Conservation (phyloP, 1,140 invertebrate species). For the Scaptomyza pallida region DNA sequence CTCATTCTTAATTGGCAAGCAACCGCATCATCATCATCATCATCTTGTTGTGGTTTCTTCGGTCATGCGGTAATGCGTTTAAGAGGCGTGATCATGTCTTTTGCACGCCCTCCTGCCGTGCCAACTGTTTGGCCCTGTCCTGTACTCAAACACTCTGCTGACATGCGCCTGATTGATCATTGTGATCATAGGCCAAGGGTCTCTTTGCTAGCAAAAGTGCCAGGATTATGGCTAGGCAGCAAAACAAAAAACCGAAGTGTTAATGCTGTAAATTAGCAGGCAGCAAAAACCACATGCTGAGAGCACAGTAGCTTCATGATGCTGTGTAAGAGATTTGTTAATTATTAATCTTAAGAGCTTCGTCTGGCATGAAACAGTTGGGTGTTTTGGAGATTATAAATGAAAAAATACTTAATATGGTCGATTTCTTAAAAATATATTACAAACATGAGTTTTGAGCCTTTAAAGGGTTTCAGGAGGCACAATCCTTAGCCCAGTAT, state of each 20-base stretch:
- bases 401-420: too few species aligned
- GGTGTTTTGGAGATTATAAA: too few species aligned
- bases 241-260: conserved; percentile 46
- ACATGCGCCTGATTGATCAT: conserved; percentile 74
- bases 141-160: conserved; percentile 18
- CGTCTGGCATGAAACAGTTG: not conserved
- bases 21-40: conserved; percentile 33
- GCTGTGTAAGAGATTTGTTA: conserved; percentile 48
- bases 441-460: too few species aligned
- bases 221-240: conserved; percentile 50
- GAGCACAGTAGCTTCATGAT: conserved; percentile 22
- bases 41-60: too few species aligned
- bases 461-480: too few species aligned
- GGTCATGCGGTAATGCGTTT: conserved; percentile 57
- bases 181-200: conserved; percentile 45
- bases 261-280: conserved; percentile 57
- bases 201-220: conserved; percentile 72
- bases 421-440: too few species aligned
- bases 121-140: not conserved
- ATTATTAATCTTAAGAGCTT: conserved; percentile 43
- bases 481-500: not conserved
- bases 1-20: conserved; percentile 73
- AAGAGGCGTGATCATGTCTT: conserved; percentile 81
- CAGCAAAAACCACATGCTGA: conserved; percentile 60
- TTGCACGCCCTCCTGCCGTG: conserved; percentile 76